Conservation (phyloP, 2,888 invertebrate species). For the Lottia scabra region DNA sequence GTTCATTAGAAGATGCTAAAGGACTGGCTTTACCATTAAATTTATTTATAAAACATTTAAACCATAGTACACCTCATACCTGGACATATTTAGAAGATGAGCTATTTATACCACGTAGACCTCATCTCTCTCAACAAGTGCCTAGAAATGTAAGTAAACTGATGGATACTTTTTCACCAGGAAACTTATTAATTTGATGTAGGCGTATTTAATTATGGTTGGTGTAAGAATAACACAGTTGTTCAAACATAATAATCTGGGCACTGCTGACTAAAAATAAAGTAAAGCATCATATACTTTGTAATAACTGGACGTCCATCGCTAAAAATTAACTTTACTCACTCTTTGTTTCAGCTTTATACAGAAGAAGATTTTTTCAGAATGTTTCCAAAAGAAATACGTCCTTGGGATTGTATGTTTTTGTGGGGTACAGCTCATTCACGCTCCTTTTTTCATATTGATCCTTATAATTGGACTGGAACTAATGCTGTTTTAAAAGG, state of each 20-base stretch:
- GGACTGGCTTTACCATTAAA: slow-evolving; percentile 51
- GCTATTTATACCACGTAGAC: slow-evolving; percentile 58
- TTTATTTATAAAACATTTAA: slow-evolving; percentile 49
- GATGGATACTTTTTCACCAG: too few relatives aligned
- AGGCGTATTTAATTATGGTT: too few relatives aligned
- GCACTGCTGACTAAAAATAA: too few relatives aligned
- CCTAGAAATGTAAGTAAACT: slow-evolving; percentile 53
- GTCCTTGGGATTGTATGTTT: slow-evolving; percentile 67
- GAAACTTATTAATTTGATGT: too few relatives aligned
- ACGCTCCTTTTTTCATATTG: slow-evolving; percentile 65
- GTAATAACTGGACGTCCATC: too few relatives aligned
- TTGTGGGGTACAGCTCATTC: slow-evolving; percentile 67
- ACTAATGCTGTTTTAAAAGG: slow-evolving; percentile 67
- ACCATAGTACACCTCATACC: slow-evolving; percentile 28
- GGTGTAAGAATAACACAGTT: too few relatives aligned
- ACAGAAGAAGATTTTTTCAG: slow-evolving; percentile 64
- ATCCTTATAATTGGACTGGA: slow-evolving; percentile 70
- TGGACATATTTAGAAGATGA: slow-evolving; percentile 68
- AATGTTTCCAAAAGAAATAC: slow-evolving; percentile 59
- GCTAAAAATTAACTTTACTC: too few relatives aligned
- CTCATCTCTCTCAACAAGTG: slow-evolving; percentile 55
- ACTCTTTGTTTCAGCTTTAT: slow-evolving; percentile 51
- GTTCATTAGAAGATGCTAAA: slow-evolving; percentile 41
- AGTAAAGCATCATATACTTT: too few relatives aligned
- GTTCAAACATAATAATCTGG: too few relatives aligned